phyloP scores from a whole-genome alignment of 2,888 invertebrate genomes.

The Drosophila infuscata region DNA sequence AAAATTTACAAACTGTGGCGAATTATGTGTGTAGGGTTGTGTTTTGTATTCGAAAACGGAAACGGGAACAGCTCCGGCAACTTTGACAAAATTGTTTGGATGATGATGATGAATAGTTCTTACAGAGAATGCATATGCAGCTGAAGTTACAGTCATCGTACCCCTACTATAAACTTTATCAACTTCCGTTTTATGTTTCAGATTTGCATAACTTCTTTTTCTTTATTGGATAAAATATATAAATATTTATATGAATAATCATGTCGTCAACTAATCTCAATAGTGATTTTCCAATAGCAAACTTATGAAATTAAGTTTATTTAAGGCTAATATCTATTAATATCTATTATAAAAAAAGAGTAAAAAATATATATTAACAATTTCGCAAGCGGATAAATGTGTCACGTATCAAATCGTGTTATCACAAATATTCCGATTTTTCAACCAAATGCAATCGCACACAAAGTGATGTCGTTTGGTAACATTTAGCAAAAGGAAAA shows the following conservation, averaged over 20 bases:
- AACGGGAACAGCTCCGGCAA: background rate
- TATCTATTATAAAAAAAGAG: background rate
- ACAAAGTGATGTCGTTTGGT: background rate
- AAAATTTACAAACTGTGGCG: slow-evolving; percentile 21
- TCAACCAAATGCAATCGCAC: background rate
- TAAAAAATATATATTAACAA: background rate
- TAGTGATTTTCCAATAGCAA: background rate
- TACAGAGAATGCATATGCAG: background rate
- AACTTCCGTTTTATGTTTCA: background rate
- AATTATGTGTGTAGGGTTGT: slow-evolving; percentile 5
- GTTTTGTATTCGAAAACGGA: slow-evolving; percentile 13
- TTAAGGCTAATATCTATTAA: background rate
- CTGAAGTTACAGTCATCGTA: background rate
- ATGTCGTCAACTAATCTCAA: background rate
- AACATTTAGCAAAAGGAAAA: background rate
- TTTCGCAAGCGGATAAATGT: background rate
- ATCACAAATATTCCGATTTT: background rate
- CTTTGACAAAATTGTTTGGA: background rate
- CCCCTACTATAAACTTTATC: background rate
- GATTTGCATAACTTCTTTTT: background rate
- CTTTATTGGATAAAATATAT: background rate
- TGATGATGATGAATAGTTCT: background rate
- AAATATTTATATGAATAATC: background rate
- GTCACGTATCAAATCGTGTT: background rate
- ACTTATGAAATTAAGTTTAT: background rate